These are phyloP conservation scores for Nesogale talazaci DNA, from an alignment of 2,113 vertebrate genomes.

Conservation along the genomic window DNA sequence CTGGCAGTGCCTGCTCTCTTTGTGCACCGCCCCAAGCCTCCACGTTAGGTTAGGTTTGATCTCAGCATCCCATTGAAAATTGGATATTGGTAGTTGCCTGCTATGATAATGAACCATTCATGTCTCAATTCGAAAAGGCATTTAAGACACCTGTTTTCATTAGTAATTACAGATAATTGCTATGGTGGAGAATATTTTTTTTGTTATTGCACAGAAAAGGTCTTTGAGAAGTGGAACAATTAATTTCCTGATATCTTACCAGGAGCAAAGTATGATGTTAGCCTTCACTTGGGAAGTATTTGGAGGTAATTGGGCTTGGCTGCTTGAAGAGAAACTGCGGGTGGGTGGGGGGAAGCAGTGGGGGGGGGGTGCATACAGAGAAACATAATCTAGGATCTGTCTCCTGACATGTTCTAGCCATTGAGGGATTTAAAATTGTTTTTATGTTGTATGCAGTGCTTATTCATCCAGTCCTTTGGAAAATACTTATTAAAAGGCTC, in stretches of 20 bases:
- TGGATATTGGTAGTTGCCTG: slow-evolving; percentile 70
- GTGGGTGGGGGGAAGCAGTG: not conserved
- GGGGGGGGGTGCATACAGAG: not conserved
- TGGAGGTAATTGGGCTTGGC: slow-evolving; percentile 34
- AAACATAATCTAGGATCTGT: not conserved
- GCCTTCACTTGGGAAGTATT: slow-evolving; percentile 37
- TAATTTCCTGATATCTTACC: slow-evolving; percentile 60
- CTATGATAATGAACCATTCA: slow-evolving; percentile 71
- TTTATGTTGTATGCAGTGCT: not conserved
- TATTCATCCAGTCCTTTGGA: slow-evolving; percentile 25
- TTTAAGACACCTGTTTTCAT: slow-evolving; percentile 78
- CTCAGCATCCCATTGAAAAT: slow-evolving; percentile 71
- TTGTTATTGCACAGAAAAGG: slow-evolving; percentile 49
- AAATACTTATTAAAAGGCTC: not conserved
- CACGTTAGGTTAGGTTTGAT: slow-evolving; percentile 60
- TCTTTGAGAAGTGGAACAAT: slow-evolving; percentile 75
- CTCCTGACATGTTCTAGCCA: not conserved
- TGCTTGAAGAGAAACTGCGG: not conserved
- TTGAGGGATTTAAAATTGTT: not conserved
- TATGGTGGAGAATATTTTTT: slow-evolving; percentile 34
- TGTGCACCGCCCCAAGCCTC: not conserved
- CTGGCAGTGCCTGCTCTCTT: slow-evolving; percentile 26
- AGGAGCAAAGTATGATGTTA: slow-evolving; percentile 25
- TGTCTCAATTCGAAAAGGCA: slow-evolving; percentile 72
- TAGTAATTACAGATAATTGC: slow-evolving; percentile 78